A percentile compares a stretch with the other conserved stretches of the same genome.
These are phyloP conservation scores for Scaeva pyrastri DNA, from an alignment of 2,888 invertebrate species.

Conservation along the genomic window DNA sequence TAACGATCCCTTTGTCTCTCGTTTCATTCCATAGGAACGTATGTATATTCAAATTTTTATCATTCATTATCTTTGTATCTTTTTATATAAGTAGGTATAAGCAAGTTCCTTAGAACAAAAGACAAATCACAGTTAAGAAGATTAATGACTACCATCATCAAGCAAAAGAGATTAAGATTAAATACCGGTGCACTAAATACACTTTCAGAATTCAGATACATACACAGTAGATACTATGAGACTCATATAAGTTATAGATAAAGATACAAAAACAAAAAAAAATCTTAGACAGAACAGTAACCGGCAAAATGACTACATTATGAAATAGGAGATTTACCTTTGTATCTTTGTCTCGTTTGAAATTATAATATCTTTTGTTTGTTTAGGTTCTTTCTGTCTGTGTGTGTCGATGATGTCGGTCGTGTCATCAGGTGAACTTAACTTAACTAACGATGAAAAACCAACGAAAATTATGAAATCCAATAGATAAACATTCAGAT, in stretches of 20 bases:
- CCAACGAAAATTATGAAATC: slow-evolving; percentile 54
- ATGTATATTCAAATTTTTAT: background rate
- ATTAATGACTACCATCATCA: slow-evolving; percentile 44
- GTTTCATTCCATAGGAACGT: background rate
- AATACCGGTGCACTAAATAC: slow-evolving; percentile 35
- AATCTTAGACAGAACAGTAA: background rate
- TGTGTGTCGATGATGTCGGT: too few species aligned
- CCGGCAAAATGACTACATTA: slow-evolving; percentile 44
- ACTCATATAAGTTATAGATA: background rate
- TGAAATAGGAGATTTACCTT: slow-evolving; percentile 42
- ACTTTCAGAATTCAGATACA: background rate
- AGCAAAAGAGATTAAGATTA: slow-evolving; percentile 42
- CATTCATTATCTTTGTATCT: background rate
- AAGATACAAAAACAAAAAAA: too few species aligned
- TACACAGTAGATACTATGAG: too few species aligned
- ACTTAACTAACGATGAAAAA: background rate
- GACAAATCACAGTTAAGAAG: slow-evolving; percentile 55
- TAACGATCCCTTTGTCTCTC: background rate
- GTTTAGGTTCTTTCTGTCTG: background rate
- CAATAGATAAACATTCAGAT: slow-evolving; percentile 42
- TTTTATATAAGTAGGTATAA: too few species aligned
- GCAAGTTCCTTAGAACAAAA: slow-evolving; percentile 37
- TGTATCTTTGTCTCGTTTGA: slow-evolving; percentile 30
- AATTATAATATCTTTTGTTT: slow-evolving; percentile 48
- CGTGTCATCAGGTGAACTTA: slow-evolving; percentile 44